Percentiles rank a stretch among this genome's conserved stretches.
These are phyloP conservation scores for Chrysemys picta DNA, from an alignment of 2,113 vertebrate species.

Conservation along the genomic window DNA sequence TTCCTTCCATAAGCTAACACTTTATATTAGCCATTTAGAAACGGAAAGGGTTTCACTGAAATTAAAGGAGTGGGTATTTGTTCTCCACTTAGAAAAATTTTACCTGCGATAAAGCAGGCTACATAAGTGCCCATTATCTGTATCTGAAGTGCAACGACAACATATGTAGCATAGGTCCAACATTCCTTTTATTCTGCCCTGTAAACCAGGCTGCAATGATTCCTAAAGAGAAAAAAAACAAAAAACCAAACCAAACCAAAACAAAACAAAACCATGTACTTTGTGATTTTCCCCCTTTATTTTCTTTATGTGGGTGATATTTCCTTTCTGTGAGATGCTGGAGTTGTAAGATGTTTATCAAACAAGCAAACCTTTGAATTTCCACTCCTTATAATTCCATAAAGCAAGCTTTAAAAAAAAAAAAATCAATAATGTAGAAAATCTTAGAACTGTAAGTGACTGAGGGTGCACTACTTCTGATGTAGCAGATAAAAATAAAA, in stretches of 20 bases:
- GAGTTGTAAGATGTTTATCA: slow-evolving; percentile 39
- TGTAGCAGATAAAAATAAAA: slow-evolving; percentile 29
- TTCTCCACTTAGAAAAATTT: not conserved
- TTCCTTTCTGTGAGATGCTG: not conserved
- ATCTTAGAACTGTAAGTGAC: slow-evolving; percentile 39
- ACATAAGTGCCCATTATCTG: not conserved
- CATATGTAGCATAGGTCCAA: not conserved
- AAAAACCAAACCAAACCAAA: too few species aligned
- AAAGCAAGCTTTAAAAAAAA: slow-evolving; percentile 11
- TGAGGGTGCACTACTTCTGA: slow-evolving; percentile 17
- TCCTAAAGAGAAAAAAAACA: slow-evolving; percentile 1
- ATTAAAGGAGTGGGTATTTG: not conserved
- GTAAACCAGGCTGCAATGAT: not conserved
- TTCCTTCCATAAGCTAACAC: not conserved
- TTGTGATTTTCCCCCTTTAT: slow-evolving; percentile 32
- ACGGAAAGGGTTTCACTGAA: not conserved
- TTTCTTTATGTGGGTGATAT: not conserved
- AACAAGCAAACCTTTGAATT: slow-evolving; percentile 52
- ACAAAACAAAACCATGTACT: not conserved
- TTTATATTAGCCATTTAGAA: not conserved
- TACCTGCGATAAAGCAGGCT: not conserved
- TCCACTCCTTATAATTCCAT: slow-evolving; percentile 52
- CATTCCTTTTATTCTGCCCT: not conserved
- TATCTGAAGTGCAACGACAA: not conserved
- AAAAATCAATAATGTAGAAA: slow-evolving; percentile 59